Base-by-base conservation (phyloP, 2,888 invertebrate genomes). In the Phengaris alcon region DNA sequence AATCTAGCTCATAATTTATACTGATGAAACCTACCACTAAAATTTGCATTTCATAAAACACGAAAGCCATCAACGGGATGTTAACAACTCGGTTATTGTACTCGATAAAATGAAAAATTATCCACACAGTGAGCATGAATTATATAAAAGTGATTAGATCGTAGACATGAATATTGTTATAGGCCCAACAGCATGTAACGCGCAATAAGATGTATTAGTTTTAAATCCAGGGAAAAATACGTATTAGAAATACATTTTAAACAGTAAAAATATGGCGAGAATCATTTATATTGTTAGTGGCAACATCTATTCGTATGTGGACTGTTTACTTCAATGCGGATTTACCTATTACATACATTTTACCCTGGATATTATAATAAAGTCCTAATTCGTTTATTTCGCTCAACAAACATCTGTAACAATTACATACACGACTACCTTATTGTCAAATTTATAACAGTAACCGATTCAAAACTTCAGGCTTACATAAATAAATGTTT, bases 381-480 rank as follows among this genome's bases (percentile, higher is more conserved):
- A 69, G 48, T 48, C 69, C 69, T 69, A 48, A 69, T 69, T 48
- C 46, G 69, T 48, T 35, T 46, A 46, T 68, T 77, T 76, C 46
- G 59, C 68, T 70, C 74, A 75, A 79, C 77, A 74, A 74, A 51
- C 46, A 73, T 77, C 76, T 75, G 70, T 77, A 81, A 80, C 78
- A 82, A 77, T 80, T 77, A 69, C 75, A 79, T 76, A 77, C 79
- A 78, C 77, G 79, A 81, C 80, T 79, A 79, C 76, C 75, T 86
- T 86, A 86, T 87, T 87, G 87, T 86, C 87, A 82, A 81, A 80
- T 81, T 81, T 80, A 76, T 68, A 68, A 77, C 82, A 82, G 77
- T 81, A 81, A 82, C 79, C 76, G 68, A 75, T 74, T 77, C 68
- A 74, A 76, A 44, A 74, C n/a, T 35, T 44, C 64, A 68, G 52